Percentiles rank a stretch among this genome's conserved stretches.
phyloP scores from a whole-genome alignment of 2,797 vertebrate species.

The Potorous gilbertii region DNA sequence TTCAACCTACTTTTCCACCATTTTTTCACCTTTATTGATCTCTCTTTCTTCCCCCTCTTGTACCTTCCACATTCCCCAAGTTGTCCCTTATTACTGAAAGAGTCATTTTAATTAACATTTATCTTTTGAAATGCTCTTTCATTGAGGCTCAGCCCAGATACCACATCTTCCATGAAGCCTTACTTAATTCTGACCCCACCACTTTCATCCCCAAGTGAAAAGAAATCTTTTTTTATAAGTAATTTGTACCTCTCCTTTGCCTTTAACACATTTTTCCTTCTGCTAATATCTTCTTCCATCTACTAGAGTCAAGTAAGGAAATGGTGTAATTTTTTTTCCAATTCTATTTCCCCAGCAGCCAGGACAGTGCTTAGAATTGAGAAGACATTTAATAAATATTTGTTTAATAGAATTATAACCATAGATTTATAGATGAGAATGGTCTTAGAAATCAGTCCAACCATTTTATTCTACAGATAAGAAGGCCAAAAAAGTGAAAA shows the following conservation, averaged over 20 bases:
- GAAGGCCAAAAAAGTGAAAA: neutral
- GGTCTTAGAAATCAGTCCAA: neutral
- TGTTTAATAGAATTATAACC: neutral
- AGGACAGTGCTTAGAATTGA: neutral
- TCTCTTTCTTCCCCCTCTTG: neutral
- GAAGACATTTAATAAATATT: neutral
- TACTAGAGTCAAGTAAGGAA: neutral
- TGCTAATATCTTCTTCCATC: neutral
- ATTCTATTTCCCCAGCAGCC: neutral
- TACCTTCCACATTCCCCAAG: neutral
- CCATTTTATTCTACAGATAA: neutral
- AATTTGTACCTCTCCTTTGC: neutral
- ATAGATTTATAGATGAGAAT: neutral
- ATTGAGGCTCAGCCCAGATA: neutral
- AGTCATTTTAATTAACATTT: neutral
- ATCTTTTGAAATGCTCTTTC: neutral
- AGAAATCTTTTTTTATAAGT: neutral
- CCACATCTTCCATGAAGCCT: neutral
- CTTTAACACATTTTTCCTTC: neutral
- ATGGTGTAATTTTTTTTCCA: neutral
- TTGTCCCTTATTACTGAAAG: neutral
- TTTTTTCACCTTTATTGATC: neutral
- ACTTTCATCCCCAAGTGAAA: neutral
- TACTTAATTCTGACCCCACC: neutral
- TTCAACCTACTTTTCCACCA: neutral